Evolutionary conservation across 2,888 invertebrate genomes (phyloP).

Genomic region (Gymnosoma rotundatum): DNA sequence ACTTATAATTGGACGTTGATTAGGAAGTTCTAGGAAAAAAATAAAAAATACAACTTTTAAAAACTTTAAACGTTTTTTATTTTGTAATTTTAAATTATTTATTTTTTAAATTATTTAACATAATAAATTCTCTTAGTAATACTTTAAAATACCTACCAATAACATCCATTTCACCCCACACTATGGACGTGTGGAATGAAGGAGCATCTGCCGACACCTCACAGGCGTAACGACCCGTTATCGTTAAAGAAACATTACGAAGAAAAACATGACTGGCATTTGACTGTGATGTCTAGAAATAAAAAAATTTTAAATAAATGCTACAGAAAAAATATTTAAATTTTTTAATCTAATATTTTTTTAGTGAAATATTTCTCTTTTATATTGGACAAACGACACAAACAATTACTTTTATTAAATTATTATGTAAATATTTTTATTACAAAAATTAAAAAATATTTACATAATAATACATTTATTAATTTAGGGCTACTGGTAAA

Average conservation of each 20-base stretch:
- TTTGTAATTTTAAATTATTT: too few relatives aligned
- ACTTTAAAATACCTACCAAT: constrained; percentile 77
- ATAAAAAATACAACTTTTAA: not conserved
- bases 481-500: not conserved
- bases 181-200: constrained; percentile 81
- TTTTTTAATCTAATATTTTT: too few relatives aligned
- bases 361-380: too few relatives aligned
- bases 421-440: too few relatives aligned
- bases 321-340: not conserved
- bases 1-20: constrained; percentile 83
- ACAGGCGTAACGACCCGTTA: constrained; percentile 81
- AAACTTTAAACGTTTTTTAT: not conserved
- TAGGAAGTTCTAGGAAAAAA: constrained; percentile 82
- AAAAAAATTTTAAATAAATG: not conserved
- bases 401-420: too few relatives aligned
- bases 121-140: not conserved
- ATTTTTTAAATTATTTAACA: not conserved
- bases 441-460: not conserved
- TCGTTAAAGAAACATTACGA: constrained; percentile 78
- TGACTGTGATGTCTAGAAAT: constrained; percentile 78
- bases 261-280: constrained; percentile 81
- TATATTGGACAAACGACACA: too few relatives aligned
- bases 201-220: constrained; percentile 82
- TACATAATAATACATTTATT: not conserved
- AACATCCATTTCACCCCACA: constrained; percentile 81